Conservation (phyloP, 2,888 invertebrate genomes). For the Oscheius onirici region DNA sequence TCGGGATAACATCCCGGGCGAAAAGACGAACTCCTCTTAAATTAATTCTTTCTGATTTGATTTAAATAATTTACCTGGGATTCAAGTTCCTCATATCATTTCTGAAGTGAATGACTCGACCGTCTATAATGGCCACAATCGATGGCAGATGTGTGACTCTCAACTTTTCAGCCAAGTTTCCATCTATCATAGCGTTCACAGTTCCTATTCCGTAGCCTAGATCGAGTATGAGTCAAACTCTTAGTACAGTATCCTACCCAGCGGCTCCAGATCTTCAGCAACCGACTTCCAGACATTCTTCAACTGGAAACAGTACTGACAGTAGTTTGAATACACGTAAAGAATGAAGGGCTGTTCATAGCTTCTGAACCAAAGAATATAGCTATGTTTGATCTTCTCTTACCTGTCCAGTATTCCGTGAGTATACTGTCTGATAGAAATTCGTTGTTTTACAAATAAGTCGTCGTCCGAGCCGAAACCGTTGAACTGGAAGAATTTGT, state of each 20-base stretch:
- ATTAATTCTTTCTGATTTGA: neutral
- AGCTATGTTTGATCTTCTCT: no score
- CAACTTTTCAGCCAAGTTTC: slow-evolving; percentile 71
- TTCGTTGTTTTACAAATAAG: slow-evolving; percentile 60
- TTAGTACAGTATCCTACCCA: slow-evolving; percentile 68
- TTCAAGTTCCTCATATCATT: slow-evolving; percentile 45
- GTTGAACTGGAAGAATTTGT: slow-evolving; percentile 38
- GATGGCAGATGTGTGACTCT: slow-evolving; percentile 72
- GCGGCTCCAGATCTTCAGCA: slow-evolving; percentile 72
- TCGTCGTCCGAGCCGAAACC: slow-evolving; percentile 40
- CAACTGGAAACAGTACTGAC: slow-evolving; percentile 73
- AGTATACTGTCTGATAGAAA: slow-evolving; percentile 58
- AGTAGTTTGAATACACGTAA: slow-evolving; percentile 74
- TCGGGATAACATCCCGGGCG: slow-evolving; percentile 72
- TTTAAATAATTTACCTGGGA: slow-evolving; percentile 48
- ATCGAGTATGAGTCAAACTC: slow-evolving; percentile 13
- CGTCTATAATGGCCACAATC: slow-evolving; percentile 73
- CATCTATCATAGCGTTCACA: slow-evolving; percentile 72
- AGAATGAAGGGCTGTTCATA: slow-evolving; percentile 74
- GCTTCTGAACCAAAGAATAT: no score
- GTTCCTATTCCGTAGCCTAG: slow-evolving; percentile 74
- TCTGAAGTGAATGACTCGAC: slow-evolving; percentile 71
- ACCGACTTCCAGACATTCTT: slow-evolving; percentile 73
- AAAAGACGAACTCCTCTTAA: slow-evolving; percentile 66
- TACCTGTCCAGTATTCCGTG: slow-evolving; percentile 60